Evolutionary conservation across 2,888 invertebrate species (phyloP).

Genomic region (Tenthredo scrophulariae): DNA sequence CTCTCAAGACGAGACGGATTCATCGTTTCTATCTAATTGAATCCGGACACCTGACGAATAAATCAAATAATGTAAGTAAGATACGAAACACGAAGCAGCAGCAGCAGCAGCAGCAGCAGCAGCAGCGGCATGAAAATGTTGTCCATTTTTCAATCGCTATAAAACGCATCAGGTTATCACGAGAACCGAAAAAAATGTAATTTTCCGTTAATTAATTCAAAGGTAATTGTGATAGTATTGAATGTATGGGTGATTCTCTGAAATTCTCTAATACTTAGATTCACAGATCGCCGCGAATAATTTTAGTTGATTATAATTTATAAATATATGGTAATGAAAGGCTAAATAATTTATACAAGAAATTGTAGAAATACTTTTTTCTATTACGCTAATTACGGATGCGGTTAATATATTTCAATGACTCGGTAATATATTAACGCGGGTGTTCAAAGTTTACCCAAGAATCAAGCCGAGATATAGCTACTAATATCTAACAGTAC

Average conservation of each 20-base stretch:
- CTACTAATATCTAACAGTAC: conserved; percentile 32
- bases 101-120: neutral
- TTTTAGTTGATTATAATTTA: neutral
- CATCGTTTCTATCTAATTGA: conserved; percentile 12
- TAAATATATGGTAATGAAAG: neutral
- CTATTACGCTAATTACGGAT: neutral
- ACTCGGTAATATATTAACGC: neutral
- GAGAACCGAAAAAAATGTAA: neutral
- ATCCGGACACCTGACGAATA: conserved; percentile 36
- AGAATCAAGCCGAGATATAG: neutral
- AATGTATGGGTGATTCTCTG: neutral
- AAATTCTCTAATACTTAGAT: neutral
- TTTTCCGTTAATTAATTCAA: neutral
- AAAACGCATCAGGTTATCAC: neutral
- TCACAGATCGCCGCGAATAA: neutral
- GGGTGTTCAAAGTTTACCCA: conserved; percentile 20
- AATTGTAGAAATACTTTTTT: neutral
- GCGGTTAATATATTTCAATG: neutral
- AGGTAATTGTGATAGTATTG: neutral
- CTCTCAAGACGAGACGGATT: conserved; percentile 38
- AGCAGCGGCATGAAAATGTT: neutral
- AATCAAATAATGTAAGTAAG: conserved; percentile 16
- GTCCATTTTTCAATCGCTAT: conserved; percentile 33
- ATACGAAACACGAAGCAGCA: neutral
- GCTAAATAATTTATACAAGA: neutral